phyloP scores from a whole-genome alignment of 2,888 invertebrate genomes.

The Elysia crispata region DNA sequence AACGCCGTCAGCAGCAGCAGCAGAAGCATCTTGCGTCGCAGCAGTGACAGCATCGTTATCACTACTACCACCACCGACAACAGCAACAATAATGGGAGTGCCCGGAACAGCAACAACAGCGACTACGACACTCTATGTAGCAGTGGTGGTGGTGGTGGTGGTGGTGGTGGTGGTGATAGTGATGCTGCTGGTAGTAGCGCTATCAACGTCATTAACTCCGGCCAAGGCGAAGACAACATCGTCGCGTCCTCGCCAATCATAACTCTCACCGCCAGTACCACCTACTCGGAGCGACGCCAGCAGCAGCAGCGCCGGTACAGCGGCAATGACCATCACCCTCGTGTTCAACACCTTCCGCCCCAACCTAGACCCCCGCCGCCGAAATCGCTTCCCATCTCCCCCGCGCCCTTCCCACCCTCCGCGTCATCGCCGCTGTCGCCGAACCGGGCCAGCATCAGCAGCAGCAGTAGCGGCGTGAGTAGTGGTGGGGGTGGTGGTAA shows the following conservation, averaged over 20 bases:
- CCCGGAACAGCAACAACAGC: too few relatives aligned
- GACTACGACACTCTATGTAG: too few relatives aligned
- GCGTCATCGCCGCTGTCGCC: background rate
- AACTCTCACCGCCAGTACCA: too few relatives aligned
- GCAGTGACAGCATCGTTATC: conserved; percentile 26
- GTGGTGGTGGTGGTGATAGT: too few relatives aligned
- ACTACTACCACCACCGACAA: background rate
- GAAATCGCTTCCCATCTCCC: background rate
- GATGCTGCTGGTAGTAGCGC: too few relatives aligned
- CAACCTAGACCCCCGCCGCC: conserved; percentile 13
- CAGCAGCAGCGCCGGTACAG: too few relatives aligned
- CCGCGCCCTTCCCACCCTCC: conserved; percentile 14
- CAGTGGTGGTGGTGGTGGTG: too few relatives aligned
- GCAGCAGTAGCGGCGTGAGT: background rate
- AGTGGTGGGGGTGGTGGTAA: too few relatives aligned
- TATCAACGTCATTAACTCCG: too few relatives aligned
- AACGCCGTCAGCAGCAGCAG: background rate
- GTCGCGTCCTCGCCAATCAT: too few relatives aligned
- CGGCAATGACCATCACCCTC: background rate
- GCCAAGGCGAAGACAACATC: too few relatives aligned
- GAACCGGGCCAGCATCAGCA: background rate
- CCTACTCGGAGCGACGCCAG: too few relatives aligned
- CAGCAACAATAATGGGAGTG: background rate
- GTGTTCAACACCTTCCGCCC: conserved; percentile 24
- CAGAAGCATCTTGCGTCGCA: background rate